Conservation (phyloP, 2,113 vertebrate genomes). For the Corynorhinus townsendii region DNA sequence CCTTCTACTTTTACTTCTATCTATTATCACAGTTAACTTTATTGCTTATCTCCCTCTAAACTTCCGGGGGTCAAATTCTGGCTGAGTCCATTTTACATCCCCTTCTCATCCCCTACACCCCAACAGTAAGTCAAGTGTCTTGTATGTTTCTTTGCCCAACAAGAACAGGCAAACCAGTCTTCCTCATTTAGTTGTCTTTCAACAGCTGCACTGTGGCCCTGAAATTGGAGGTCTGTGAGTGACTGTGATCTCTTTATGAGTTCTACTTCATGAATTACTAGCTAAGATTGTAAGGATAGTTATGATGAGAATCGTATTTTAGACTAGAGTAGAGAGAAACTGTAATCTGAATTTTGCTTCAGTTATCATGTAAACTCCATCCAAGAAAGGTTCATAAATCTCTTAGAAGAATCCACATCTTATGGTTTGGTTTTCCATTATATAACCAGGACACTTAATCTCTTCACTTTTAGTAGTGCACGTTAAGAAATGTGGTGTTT, state of each 20-base stretch:
- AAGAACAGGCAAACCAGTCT: not conserved
- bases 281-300: not conserved
- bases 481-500: not conserved
- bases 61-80: not conserved
- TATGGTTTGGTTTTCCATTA: not conserved
- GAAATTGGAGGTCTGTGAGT: not conserved
- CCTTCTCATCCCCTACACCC: not conserved
- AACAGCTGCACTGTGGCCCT: not conserved
- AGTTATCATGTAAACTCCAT: not conserved
- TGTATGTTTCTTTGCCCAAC: not conserved
- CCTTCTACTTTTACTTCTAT: not conserved
- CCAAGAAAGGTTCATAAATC: not conserved
- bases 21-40: not conserved
- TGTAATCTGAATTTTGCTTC: not conserved
- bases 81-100: not conserved
- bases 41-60: not conserved
- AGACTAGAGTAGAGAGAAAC: not conserved
- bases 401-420: not conserved
- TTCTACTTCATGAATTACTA: not conserved
- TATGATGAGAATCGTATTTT: constrained; percentile 16
- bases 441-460: not conserved
- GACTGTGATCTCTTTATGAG: not conserved
- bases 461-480: not conserved
- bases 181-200: not conserved
- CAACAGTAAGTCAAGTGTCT: not conserved